Conservation (phyloP, 2,113 vertebrate species). For the Ctenodactylus gundi region DNA sequence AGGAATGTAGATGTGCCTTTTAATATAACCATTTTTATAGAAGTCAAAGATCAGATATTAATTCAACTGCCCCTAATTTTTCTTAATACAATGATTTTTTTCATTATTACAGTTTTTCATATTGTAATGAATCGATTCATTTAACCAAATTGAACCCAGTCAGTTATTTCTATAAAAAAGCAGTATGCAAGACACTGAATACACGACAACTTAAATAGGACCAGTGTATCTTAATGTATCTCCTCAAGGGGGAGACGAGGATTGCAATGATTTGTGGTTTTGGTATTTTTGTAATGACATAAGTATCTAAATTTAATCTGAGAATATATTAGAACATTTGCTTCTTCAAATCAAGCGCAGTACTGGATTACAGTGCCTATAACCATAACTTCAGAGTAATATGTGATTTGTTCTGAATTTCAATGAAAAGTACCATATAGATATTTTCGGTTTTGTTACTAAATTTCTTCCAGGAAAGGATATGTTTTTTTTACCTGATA, state of each 20-base stretch:
- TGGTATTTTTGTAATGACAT: constrained; percentile 21
- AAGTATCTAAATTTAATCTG: too few relatives aligned
- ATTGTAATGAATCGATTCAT: neutral
- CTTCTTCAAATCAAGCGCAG: neutral
- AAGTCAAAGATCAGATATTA: neutral
- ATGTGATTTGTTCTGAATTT: constrained; percentile 46
- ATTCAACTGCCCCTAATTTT: too few relatives aligned
- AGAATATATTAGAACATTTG: too few relatives aligned
- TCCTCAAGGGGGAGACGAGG: neutral
- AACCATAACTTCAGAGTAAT: constrained; percentile 57
- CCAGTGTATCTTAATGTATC: too few relatives aligned
- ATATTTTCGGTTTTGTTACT: constrained; percentile 55
- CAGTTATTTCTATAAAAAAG: neutral
- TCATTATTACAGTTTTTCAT: too few relatives aligned
- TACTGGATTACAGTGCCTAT: neutral
- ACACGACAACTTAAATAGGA: too few relatives aligned
- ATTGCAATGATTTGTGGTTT: constrained; percentile 58
- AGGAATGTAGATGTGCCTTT: neutral
- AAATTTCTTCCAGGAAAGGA: neutral
- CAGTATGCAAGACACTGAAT: neutral
- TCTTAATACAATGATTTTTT: too few relatives aligned
- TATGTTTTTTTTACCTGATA: constrained; percentile 24
- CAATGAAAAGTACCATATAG: constrained; percentile 29
- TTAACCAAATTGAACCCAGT: neutral
- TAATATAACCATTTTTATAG: neutral